Evolutionary conservation across 2,888 invertebrate species (phyloP).

Genomic region (Catocala sponsa): DNA sequence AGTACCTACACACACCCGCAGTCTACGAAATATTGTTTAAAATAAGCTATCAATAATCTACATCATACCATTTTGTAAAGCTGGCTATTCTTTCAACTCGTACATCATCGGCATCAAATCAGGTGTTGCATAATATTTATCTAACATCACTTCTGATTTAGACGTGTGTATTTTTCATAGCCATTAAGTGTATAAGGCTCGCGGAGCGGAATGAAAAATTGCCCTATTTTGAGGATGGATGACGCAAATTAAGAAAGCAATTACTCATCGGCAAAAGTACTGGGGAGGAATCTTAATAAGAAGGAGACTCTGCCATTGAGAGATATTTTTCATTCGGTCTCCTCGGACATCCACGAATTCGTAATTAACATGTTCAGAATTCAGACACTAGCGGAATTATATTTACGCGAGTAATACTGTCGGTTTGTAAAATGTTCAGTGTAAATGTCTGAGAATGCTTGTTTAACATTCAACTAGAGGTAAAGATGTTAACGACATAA

Average conservation of each 20-base stretch:
- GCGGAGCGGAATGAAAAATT: constrained; percentile 83
- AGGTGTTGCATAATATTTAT: constrained; percentile 45
- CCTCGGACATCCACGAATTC: constrained; percentile 73
- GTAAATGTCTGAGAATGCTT: too few species aligned
- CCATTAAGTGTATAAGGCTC: constrained; percentile 64
- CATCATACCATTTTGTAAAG: too few species aligned
- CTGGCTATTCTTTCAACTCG: too few species aligned
- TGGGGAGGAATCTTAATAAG: constrained; percentile 87
- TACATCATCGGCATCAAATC: constrained; percentile 26
- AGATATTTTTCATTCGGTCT: constrained; percentile 82
- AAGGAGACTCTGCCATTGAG: constrained; percentile 70
- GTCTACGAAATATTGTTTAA: too few species aligned
- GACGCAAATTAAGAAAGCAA: constrained; percentile 88
- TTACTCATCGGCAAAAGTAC: constrained; percentile 86
- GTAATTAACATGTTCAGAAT: constrained; percentile 76
- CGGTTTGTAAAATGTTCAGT: too few species aligned
- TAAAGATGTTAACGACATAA: too few species aligned
- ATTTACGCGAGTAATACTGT: background rate
- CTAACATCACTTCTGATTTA: constrained; percentile 51
- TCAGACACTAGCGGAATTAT: constrained; percentile 28
- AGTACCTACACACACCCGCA: too few species aligned
- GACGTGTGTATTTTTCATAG: constrained; percentile 60
- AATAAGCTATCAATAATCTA: too few species aligned
- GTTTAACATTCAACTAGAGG: too few species aligned
- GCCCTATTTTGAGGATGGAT: constrained; percentile 87